A percentile compares a stretch with the other conserved stretches of the same genome.
phyloP scores from a whole-genome alignment of 2,113 vertebrate species.

The Sturnus vulgaris region DNA sequence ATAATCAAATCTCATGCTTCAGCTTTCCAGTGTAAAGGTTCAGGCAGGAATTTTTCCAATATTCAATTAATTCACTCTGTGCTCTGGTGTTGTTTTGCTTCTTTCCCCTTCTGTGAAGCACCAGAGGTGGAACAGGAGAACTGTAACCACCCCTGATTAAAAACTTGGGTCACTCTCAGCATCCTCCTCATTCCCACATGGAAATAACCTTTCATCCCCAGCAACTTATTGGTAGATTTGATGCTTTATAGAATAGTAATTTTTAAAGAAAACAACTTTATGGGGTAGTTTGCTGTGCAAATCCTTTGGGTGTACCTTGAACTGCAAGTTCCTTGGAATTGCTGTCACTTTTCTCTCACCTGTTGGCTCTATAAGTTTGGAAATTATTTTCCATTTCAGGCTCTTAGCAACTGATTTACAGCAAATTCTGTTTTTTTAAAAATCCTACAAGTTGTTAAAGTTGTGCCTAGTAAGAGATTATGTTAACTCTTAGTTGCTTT shows the following conservation, averaged over 20 bases:
- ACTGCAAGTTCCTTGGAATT: not conserved
- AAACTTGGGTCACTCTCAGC: not conserved
- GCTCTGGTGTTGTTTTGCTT: not conserved
- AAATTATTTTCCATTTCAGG: not conserved
- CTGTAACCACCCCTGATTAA: not conserved
- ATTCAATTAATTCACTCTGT: not conserved
- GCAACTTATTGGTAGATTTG: not conserved
- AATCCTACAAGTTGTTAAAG: not conserved
- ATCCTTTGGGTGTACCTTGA: not conserved
- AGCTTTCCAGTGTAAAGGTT: not conserved
- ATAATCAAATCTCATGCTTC: slow-evolving; percentile 10
- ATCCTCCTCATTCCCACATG: not conserved
- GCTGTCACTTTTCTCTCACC: not conserved
- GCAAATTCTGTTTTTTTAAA: not conserved
- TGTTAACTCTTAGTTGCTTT: not conserved
- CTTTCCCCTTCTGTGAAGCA: not conserved
- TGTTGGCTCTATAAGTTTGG: not conserved
- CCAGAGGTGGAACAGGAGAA: not conserved
- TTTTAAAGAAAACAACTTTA: not conserved
- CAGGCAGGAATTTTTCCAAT: not conserved
- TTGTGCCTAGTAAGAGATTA: not conserved
- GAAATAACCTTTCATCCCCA: not conserved
- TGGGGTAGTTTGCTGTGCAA: not conserved
- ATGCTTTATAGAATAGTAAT: not conserved
- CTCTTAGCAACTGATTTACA: not conserved